phyloP scores from a whole-genome alignment of 2,113 vertebrate species.

The Campylorhamphus procurvoides region DNA sequence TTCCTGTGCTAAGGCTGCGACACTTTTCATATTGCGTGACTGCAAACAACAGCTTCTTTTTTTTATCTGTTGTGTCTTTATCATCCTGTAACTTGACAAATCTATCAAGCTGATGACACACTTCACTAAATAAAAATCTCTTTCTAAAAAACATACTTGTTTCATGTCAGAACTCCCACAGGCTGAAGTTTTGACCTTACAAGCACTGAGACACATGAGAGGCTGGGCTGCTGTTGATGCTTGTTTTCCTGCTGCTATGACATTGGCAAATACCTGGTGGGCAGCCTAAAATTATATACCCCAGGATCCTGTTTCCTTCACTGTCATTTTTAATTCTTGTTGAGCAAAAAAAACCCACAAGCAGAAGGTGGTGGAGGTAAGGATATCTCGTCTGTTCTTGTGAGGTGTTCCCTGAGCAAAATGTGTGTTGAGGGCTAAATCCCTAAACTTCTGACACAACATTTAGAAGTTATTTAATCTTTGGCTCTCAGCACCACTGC shows the following conservation, averaged over 20 bases:
- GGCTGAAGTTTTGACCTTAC: background rate
- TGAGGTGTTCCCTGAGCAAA: background rate
- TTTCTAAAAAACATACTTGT: slow-evolving; percentile 21
- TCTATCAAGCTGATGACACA: background rate
- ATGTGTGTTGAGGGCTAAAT: background rate
- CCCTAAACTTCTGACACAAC: background rate
- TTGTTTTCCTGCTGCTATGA: background rate
- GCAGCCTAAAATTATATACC: background rate
- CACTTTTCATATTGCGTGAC: background rate
- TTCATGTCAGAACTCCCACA: background rate
- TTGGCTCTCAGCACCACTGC: background rate
- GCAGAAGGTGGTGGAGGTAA: background rate
- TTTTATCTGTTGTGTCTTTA: background rate
- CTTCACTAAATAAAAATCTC: slow-evolving; percentile 47
- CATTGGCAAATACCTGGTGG: background rate
- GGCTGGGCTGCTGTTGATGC: too few species aligned
- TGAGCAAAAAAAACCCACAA: background rate
- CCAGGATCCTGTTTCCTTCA: background rate
- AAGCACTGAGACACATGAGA: background rate
- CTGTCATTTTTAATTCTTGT: background rate
- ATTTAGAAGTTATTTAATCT: background rate
- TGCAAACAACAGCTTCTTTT: background rate
- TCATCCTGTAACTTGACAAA: background rate
- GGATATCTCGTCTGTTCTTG: background rate
- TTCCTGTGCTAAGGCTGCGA: background rate